phyloP scores from a whole-genome alignment of 1,140 invertebrate species.

The Homarus americanus region DNA sequence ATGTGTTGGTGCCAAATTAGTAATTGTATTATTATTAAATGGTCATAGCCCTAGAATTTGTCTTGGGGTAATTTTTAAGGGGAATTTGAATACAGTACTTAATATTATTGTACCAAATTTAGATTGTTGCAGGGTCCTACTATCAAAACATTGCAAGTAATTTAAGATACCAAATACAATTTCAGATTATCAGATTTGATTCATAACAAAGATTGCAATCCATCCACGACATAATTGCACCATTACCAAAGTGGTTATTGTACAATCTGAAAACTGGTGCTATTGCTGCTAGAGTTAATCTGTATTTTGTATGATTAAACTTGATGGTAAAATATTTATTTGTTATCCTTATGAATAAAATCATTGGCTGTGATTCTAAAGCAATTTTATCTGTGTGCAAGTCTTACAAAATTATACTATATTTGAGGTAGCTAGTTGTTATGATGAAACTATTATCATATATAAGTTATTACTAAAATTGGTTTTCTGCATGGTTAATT shows the following conservation, averaged over 20 bases:
- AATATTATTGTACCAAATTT: background rate
- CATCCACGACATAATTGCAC: constrained; percentile 48
- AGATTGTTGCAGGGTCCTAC: background rate
- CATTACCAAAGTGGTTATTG: constrained; percentile 52
- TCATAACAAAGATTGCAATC: constrained; percentile 30
- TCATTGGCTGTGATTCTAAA: background rate
- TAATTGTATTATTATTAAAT: too few relatives aligned
- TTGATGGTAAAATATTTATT: constrained; percentile 36
- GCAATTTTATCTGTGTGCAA: background rate
- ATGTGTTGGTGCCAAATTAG: too few relatives aligned
- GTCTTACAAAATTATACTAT: too few relatives aligned
- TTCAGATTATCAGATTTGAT: background rate
- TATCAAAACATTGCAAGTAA: background rate
- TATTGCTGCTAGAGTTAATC: constrained; percentile 56
- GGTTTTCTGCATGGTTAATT: too few relatives aligned
- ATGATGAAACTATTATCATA: too few relatives aligned
- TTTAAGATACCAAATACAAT: background rate
- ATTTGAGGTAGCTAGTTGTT: too few relatives aligned
- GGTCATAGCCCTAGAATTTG: too few relatives aligned
- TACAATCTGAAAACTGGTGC: constrained; percentile 59
- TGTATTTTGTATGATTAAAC: constrained; percentile 59
- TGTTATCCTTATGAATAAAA: background rate
- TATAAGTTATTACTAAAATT: too few relatives aligned
- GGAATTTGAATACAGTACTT: background rate
- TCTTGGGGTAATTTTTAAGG: too few relatives aligned